These are phyloP conservation scores for Eurois occulta DNA, from an alignment of 2,888 invertebrate genomes.

Conservation along the genomic window DNA sequence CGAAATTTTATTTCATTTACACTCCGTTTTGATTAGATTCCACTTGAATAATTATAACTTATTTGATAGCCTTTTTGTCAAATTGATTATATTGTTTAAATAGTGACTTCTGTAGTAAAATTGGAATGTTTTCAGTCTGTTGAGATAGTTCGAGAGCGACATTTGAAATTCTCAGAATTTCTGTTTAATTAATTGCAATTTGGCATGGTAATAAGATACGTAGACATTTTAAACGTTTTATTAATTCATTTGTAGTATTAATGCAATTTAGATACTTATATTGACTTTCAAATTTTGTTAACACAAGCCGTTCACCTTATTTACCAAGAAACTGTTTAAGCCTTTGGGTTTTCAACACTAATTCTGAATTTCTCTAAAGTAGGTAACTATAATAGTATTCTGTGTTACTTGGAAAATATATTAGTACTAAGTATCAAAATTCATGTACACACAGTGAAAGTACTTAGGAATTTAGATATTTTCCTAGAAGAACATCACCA, in stretches of 20 bases:
- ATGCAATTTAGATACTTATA: background rate
- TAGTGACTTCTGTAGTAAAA: conserved; percentile 1
- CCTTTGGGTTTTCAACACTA: conserved; percentile 8
- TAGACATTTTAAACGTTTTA: background rate
- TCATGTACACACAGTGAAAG: background rate
- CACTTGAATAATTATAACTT: conserved; percentile 4
- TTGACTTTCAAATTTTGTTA: background rate
- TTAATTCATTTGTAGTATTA: background rate
- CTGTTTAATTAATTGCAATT: background rate
- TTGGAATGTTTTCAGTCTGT: conserved; percentile 2
- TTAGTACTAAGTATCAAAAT: conserved; percentile 3
- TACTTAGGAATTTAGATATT: background rate
- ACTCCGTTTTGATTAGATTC: conserved; percentile 30
- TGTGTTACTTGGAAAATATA: conserved; percentile 6
- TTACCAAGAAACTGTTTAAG: background rate
- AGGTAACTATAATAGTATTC: background rate
- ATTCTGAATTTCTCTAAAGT: conserved; percentile 11
- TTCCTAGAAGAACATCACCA: background rate
- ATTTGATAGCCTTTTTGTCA: conserved; percentile 22
- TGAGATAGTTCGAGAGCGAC: background rate
- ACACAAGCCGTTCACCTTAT: background rate
- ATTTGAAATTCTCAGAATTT: conserved; percentile 13
- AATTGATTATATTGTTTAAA: conserved; percentile 17
- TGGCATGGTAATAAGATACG: background rate
- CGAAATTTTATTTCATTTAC: conserved; percentile 31